phyloP scores from a whole-genome alignment of 2,888 invertebrate genomes.

The Mesodorylaimus sp. region DNA sequence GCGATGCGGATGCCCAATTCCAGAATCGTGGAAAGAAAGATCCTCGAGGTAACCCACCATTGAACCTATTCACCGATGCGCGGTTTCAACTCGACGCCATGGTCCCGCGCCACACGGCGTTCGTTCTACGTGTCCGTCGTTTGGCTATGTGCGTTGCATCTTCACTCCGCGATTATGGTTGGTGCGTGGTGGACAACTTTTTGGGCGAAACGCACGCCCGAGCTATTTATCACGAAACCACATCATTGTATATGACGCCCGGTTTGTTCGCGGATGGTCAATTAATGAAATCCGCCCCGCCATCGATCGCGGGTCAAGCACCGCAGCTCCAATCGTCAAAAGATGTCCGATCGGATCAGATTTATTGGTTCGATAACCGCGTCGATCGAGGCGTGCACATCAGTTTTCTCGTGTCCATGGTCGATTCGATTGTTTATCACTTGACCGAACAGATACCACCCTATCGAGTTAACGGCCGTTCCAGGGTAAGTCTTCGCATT shows the following conservation, averaged over 20 bases:
- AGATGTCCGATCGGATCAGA: slow-evolving; percentile 11
- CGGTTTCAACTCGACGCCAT: neutral
- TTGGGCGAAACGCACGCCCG: slow-evolving; percentile 15
- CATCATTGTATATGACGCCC: neutral
- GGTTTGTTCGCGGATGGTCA: slow-evolving; percentile 5
- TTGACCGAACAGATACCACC: slow-evolving; percentile 19
- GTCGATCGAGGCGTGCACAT: slow-evolving; percentile 17
- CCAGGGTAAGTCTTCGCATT: slow-evolving; percentile 15
- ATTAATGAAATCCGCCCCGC: neutral
- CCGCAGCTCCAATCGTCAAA: neutral
- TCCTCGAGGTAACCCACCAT: neutral
- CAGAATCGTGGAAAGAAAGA: too few relatives aligned
- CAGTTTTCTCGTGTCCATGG: slow-evolving; percentile 22
- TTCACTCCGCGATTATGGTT: slow-evolving; percentile 24
- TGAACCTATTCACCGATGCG: neutral
- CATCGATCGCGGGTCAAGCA: neutral
- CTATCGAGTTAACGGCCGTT: slow-evolving; percentile 21
- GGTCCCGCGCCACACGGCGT: neutral
- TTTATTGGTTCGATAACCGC: slow-evolving; percentile 24
- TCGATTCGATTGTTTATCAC: slow-evolving; percentile 22
- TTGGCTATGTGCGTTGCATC: slow-evolving; percentile 24
- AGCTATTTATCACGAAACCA: neutral
- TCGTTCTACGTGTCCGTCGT: slow-evolving; percentile 9
- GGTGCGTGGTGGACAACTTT: slow-evolving; percentile 26
- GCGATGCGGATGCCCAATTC: too few relatives aligned